Conservation (phyloP, 2,888 invertebrate species). For the Anoplius nigerrimus region DNA sequence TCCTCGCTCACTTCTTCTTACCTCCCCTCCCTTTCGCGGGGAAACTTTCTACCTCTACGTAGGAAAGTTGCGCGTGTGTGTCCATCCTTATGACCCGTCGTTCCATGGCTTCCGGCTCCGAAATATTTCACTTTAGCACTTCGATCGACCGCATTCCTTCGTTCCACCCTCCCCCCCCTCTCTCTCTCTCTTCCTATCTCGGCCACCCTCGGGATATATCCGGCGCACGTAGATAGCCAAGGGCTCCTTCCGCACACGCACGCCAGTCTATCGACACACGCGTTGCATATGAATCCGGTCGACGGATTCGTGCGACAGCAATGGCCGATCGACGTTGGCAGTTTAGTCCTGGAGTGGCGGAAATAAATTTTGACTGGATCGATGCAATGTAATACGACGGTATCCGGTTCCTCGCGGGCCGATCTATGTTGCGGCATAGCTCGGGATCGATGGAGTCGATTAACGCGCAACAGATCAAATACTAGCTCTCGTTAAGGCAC, state of each 20-base stretch:
- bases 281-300: too few species aligned
- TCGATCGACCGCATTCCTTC: conserved; percentile 10
- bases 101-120: background rate
- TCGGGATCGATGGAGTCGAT: too few species aligned
- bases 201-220: background rate
- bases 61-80: background rate
- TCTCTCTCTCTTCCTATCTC: background rate
- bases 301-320: too few species aligned
- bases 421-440: too few species aligned
- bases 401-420: too few species aligned
- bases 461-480: too few species aligned
- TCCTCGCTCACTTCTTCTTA: background rate
- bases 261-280: background rate
- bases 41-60: background rate
- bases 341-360: too few species aligned
- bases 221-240: too few species aligned
- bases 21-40: background rate
- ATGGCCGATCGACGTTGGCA: too few species aligned
- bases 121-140: conserved; percentile 25
- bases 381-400: too few species aligned
- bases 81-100: background rate
- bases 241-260: background rate
- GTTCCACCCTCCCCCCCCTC: background rate
- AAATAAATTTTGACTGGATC: too few species aligned
- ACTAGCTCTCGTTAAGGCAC: too few species aligned